Evolutionary conservation across 2,888 invertebrate species (phyloP).

Genomic region (Drosophila fungiperda): DNA sequence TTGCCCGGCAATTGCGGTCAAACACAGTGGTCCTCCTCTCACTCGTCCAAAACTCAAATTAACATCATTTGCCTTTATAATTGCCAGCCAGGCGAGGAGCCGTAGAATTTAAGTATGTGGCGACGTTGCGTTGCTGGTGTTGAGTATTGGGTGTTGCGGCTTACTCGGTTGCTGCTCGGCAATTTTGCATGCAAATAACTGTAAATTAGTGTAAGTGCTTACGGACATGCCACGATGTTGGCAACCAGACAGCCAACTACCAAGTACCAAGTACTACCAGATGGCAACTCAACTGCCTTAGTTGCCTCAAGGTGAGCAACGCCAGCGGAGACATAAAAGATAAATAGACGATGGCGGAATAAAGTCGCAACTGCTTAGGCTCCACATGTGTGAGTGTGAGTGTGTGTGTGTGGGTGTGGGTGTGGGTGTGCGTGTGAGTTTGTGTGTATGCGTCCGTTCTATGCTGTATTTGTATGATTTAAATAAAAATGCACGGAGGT

Average conservation of each 20-base stretch:
- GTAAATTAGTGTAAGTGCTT: constrained; percentile 77
- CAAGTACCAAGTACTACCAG: not conserved
- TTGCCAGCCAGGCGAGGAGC: constrained; percentile 50
- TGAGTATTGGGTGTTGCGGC: constrained; percentile 14
- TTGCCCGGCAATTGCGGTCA: constrained; percentile 52
- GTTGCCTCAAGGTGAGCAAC: constrained; percentile 37
- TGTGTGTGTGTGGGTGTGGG: constrained; percentile 4
- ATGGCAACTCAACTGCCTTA: constrained; percentile 15
- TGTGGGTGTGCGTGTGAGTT: constrained; percentile 16
- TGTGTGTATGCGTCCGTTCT: not conserved
- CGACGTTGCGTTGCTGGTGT: constrained; percentile 29
- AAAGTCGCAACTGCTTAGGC: constrained; percentile 65
- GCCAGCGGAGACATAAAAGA: constrained; percentile 45
- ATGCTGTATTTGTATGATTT: not conserved
- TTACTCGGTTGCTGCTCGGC: constrained; percentile 48
- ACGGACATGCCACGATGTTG: constrained; percentile 68
- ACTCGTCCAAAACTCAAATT: constrained; percentile 46
- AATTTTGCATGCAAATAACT: constrained; percentile 79
- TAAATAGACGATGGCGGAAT: constrained; percentile 65
- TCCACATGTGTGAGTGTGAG: constrained; percentile 5
- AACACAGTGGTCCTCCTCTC: constrained; percentile 4
- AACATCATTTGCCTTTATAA: constrained; percentile 70
- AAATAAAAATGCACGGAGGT: not conserved
- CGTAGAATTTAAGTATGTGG: constrained; percentile 14
- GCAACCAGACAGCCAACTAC: constrained; percentile 18